Evolutionary conservation across 2,888 invertebrate genomes (phyloP).

Genomic region (Erpobdella octoculata): DNA sequence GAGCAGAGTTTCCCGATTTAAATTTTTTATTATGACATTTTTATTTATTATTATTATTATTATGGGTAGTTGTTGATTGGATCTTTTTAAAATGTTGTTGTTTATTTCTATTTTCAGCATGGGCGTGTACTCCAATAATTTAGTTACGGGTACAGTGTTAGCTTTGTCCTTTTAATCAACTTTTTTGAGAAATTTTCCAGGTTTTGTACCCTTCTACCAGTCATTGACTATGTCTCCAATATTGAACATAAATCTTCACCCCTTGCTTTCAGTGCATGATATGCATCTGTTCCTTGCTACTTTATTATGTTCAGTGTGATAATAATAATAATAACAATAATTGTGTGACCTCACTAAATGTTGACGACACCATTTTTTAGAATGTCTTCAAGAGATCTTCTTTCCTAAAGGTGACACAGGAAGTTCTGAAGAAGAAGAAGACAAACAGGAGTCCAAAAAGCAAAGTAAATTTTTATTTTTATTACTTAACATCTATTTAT

Average conservation of each 20-base stretch:
- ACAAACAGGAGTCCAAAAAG: background rate
- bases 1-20: background rate
- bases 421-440: background rate
- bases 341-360: background rate
- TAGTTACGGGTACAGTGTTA: no score
- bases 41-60: background rate
- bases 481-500: background rate
- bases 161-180: no score
- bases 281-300: no score
- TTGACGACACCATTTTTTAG: background rate
- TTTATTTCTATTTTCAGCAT: no score
- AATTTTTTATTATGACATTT: background rate
- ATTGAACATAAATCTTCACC: no score
- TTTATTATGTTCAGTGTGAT: no score
- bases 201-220: no score
- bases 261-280: no score
- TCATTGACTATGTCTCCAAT: no score
- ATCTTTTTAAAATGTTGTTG: background rate
- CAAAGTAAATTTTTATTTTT: background rate
- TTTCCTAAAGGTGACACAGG: slow-evolving; percentile 27
- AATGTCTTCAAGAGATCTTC: slow-evolving; percentile 25
- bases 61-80: background rate
- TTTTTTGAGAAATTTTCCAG: no score
- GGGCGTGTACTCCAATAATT: no score
- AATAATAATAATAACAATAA: no score